These are phyloP conservation scores for Tachysurus vachellii DNA, from an alignment of 2,113 vertebrate genomes.

Conservation along the genomic window DNA sequence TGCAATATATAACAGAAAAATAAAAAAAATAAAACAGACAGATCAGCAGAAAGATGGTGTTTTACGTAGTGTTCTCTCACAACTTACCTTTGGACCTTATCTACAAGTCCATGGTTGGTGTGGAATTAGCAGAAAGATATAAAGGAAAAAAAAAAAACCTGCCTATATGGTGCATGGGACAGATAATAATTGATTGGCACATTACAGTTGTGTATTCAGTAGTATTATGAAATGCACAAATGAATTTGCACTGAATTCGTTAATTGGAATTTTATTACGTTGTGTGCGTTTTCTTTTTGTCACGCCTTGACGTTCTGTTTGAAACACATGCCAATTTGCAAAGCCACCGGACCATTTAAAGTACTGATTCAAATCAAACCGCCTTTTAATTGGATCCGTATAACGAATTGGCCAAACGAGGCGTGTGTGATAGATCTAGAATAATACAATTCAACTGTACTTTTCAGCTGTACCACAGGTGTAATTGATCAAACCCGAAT, in stretches of 20 bases:
- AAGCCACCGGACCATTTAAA: constrained; percentile 69
- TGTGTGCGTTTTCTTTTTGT: constrained; percentile 44
- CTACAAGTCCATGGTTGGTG: background rate
- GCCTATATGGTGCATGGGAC: background rate
- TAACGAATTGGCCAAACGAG: constrained; percentile 57
- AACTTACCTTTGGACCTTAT: background rate
- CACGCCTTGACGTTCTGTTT: constrained; percentile 45
- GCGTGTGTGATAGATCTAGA: constrained; percentile 17
- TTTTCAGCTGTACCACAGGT: background rate
- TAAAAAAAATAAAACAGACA: background rate
- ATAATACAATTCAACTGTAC: background rate
- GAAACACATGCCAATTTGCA: constrained; percentile 61
- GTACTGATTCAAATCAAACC: constrained; percentile 65
- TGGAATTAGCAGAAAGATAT: background rate
- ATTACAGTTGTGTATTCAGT: constrained; percentile 29
- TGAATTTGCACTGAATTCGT: constrained; percentile 57
- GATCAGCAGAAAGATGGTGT: background rate
- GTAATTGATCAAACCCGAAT: background rate
- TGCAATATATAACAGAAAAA: background rate
- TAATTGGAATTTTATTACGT: constrained; percentile 52
- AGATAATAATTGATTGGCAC: background rate
- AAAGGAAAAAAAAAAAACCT: background rate
- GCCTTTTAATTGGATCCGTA: constrained; percentile 70
- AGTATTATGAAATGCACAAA: constrained; percentile 50
- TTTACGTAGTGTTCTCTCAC: background rate